Base-by-base conservation (phyloP, 2,888 invertebrate genomes). In the Sarcophaga carnaria region DNA sequence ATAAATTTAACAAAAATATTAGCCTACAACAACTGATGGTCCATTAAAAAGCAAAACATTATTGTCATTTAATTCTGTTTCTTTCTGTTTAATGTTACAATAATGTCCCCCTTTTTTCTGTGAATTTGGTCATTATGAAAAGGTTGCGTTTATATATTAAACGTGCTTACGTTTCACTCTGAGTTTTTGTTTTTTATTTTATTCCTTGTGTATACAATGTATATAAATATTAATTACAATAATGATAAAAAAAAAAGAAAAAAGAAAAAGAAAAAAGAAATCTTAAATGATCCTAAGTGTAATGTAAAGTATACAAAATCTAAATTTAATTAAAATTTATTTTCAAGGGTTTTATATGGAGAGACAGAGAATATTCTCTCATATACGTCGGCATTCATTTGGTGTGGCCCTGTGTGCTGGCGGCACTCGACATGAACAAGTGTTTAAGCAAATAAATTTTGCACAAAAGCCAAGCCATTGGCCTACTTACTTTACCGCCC, bases 241-340 rank as follows among this genome's bases (percentile, higher is more conserved):
- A 83, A 78, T 83, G 83, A 78, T 77, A 80, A 81, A 72, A 60
- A 71, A 25, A 54, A 54, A 49, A 49, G 1, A 12, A 71, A 25
- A 54, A 54, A 17, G 0, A 17, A 17, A 54, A 54, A 14, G 0
- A 17, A 17, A 14, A 49, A 12, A 12, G 14, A 49, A 54, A 54
- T 79, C 78, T 81, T 74, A 78, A 81, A 64, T 80, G 70, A 78
- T 83, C 69, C 80, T 81, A 80, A 70, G 60, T 20, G 69, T 79
- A 64, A 78, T 69, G 70, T 37, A 62, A 78, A 66, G 69, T 84
- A 72, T 66, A 78, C 64, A 81, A 71, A 75, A 79, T 84, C 81
- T 67, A 76, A 81, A 76, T 87, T 84, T 87, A 84, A 87, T 87
- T 84, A 84, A 81, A 87, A 75, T 84, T 81, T 76, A 81, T 84